Evolutionary conservation across 2,113 vertebrate species (phyloP).

Genomic region (Apistogramma diplotaenia): DNA sequence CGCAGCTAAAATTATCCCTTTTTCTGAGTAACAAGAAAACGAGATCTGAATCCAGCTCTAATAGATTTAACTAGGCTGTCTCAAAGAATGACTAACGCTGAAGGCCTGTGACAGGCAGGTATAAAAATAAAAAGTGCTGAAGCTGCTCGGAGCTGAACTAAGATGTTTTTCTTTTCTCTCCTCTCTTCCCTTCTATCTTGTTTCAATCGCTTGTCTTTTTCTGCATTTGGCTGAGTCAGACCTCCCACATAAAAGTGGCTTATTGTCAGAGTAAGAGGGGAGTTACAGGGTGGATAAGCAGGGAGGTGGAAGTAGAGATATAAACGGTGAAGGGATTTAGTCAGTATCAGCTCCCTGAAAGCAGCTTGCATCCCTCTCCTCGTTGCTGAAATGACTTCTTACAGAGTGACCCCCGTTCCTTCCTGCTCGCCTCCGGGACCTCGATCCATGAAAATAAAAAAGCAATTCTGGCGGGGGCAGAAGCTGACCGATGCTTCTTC

Average conservation of each 20-base stretch:
- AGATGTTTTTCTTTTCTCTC: not conserved
- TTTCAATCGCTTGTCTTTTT: conserved; percentile 39
- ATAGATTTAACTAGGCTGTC: conserved; percentile 9
- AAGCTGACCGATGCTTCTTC: not conserved
- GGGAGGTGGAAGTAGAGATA: conserved; percentile 50
- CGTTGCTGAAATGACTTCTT: conserved; percentile 41
- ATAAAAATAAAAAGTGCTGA: conserved; percentile 43
- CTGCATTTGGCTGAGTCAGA: conserved; percentile 54
- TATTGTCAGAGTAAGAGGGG: conserved; percentile 56
- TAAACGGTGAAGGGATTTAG: conserved; percentile 56
- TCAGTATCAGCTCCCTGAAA: conserved; percentile 51
- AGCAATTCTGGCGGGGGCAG: not conserved
- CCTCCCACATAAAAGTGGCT: conserved; percentile 63
- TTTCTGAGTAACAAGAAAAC: not conserved
- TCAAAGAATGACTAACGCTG: not conserved
- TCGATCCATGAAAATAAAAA: conserved; percentile 4
- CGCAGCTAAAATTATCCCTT: not conserved
- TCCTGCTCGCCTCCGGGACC: not conserved
- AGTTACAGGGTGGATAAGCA: conserved; percentile 53
- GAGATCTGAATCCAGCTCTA: not conserved
- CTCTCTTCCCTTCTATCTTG: conserved; percentile 8
- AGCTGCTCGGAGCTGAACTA: conserved; percentile 5
- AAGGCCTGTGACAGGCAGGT: conserved; percentile 19
- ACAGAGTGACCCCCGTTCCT: conserved; percentile 5
- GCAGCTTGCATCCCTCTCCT: conserved; percentile 22